Evolutionary conservation across 2,888 invertebrate species (phyloP), one percentile per base, ranked within the genome.

Genomic region (Saturnia japonica): DNA sequence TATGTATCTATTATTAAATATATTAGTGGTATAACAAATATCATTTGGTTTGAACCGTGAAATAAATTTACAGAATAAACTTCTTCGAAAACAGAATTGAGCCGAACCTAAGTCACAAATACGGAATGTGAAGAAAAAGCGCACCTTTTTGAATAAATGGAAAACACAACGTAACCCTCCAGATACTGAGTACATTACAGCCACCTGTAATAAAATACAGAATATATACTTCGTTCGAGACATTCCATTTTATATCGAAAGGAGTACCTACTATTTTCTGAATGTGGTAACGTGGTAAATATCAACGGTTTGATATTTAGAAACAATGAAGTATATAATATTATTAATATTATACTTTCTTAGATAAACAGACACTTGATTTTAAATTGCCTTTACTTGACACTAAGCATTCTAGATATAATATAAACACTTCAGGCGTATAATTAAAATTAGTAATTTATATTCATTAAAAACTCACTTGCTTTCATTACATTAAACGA

Each of bases 241-340:
- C n/a, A 64, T 64, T 64, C 40, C n/a, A 64, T 64, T 64, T 64
- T 64, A 40, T 64, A 64, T 64, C 64, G 28, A 64, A 64, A 40
- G 40, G 2, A 40, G 64, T 64, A 60, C 34, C 34, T 34, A 34
- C 57, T 64, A 40, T 19, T 60, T 40, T 64, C 64, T 19, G 34
- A 64, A 64, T 40, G 22, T 12, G 19, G 12, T n/a, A n/a, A 40
- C 40, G n/a, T n/a, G n/a, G n/a, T n/a, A n/a, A n/a, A 40, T 40
- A 40, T 64, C 40, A 40, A 40, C 8, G 64, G 11, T 2, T 40
- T 64, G 64, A 40, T 40, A 8, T 40, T 64, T 64, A 1, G 9
- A 64, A 40, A 16, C 7, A 64, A 64, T 16, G n/a, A 14, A 40
- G 16, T n/a, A n/a, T n/a, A n/a, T n/a, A n/a, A n/a, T n/a, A n/a